Evolutionary conservation across 2,113 vertebrate genomes (phyloP), one percentile per base, ranked within the genome.

Genomic region (Hippocampus mohnikei): DNA sequence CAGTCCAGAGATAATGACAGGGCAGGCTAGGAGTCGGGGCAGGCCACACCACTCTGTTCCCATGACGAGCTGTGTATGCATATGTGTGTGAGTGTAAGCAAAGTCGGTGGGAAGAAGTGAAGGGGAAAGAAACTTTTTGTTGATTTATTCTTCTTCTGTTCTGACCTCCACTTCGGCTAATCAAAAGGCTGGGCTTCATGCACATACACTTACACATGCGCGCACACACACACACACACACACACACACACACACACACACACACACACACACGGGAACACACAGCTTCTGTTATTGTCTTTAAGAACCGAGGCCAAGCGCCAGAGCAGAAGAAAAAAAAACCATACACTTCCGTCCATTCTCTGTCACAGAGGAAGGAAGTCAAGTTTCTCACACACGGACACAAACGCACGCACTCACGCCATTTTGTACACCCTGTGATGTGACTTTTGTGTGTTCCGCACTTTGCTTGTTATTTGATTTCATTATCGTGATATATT

Each of bases 341-440:
- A 73, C 64, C 74, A 73, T 70, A 42, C 75, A 79, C 82, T 89
- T 90, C 89, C 89, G 84, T 80, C 86, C 81, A 90, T 90, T 90
- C 89, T 89, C 81, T 84, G 66, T 37, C 71, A 81, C 82, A 79
- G 81, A 85, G 85, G 81, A 55, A 86, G 89, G 89, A 89, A 89
- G 84, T 76, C 2, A 88, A 89, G 84, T 76, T 1, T 65, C 77
- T 66, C 78, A 77, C 83, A n/a, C 59, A 10, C 27, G 11, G 13
- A 37, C 29, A 37, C 29, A 16, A 4, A 18, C 42, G 13, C 42
- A 12, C 42, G 3, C 11, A 44, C 42, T 12, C 42, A 61, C 60
- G 10, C 59, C 52, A 27, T 58, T 25, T 58, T 23, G 53, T 23
- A n/a, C 53, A 23, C n/a, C 23, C 21, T 11, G 52, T 21, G 20